These are phyloP conservation scores for Stenurella melanura DNA, from an alignment of 2,888 invertebrate species.

Conservation along the genomic window DNA sequence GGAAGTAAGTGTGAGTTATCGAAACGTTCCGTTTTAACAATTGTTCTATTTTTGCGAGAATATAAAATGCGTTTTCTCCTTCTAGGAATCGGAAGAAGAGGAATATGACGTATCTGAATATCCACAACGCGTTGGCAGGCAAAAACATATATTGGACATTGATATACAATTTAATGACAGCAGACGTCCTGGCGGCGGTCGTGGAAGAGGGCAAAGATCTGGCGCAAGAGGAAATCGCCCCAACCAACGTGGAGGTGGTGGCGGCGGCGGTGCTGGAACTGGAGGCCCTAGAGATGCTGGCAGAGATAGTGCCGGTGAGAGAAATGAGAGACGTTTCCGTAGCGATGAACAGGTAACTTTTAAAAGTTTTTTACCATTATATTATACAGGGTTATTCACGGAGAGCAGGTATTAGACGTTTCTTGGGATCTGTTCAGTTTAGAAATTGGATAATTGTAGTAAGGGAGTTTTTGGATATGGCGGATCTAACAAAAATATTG, in stretches of 20 bases:
- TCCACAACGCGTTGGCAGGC: constrained; percentile 90
- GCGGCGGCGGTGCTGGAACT: constrained; percentile 68
- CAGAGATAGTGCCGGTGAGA: constrained; percentile 50
- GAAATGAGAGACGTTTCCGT: constrained; percentile 60
- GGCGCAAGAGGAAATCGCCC: constrained; percentile 71
- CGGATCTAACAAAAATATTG: too few relatives aligned
- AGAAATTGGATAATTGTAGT: too few relatives aligned
- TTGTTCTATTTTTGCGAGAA: background rate
- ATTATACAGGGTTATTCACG: too few relatives aligned
- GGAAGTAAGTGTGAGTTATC: constrained; percentile 61
- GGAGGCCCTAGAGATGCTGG: constrained; percentile 60
- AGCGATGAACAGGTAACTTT: constrained; percentile 56
- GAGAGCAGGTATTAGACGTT: too few relatives aligned
- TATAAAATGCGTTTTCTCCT: background rate
- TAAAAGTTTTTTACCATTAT: background rate
- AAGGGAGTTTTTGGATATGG: too few relatives aligned
- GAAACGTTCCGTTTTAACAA: background rate
- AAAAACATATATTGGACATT: constrained; percentile 90
- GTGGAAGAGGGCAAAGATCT: constrained; percentile 77
- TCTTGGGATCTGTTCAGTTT: too few relatives aligned
- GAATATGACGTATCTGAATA: constrained; percentile 86
- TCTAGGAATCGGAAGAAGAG: constrained; percentile 71
- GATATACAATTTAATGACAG: constrained; percentile 91
- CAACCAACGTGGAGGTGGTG: constrained; percentile 68
- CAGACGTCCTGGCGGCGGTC: constrained; percentile 81